Evolutionary conservation across 1,140 invertebrate species (phyloP), one percentile per base, ranked within the genome.

Genomic region (Brachystomella parvula): DNA sequence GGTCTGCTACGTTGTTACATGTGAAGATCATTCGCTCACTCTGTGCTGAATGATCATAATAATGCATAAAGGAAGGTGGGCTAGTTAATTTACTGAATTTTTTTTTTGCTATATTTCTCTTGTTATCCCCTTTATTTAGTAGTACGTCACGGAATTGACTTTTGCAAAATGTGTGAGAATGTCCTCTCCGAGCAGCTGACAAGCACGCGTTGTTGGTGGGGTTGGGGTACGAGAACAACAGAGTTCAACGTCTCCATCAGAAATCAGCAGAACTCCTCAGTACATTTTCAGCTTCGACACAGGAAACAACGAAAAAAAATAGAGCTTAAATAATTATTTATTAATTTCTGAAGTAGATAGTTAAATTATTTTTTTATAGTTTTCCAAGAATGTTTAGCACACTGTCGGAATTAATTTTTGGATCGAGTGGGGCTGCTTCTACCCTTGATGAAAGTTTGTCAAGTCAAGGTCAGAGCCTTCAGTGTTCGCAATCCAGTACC

Each of bases 171-270:
- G n/a, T n/a, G n/a, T n/a, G n/a, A n/a, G n/a, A n/a, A n/a, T n/a
- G n/a, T n/a, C n/a, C n/a, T n/a, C n/a, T n/a, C n/a, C n/a, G n/a
- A n/a, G n/a, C n/a, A n/a, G n/a, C n/a, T n/a, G n/a, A 53, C 35
- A 53, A 53, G 24, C 49, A 24, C 49, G n/a, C n/a, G n/a, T n/a
- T n/a, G n/a, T n/a, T n/a, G n/a, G n/a, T n/a, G n/a, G n/a, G n/a
- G n/a, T n/a, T n/a, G n/a, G n/a, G n/a, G n/a, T 53, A 24, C 35
- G 6, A 9, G 35, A 39, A 19, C 35, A 6, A 3, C 12, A 53
- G 49, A 53, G 49, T 53, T 53, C 49, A 53, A 53, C 49, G 49
- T 9, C 49, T 53, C 49, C 21, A 6, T 12, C 49, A 53, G 49
- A 17, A 17, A 6, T 26, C 49, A 53, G 12, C 24, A 17, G 39